phyloP scores from a whole-genome alignment of 2,888 invertebrate genomes.

The Nephrotoma guestfalica region DNA sequence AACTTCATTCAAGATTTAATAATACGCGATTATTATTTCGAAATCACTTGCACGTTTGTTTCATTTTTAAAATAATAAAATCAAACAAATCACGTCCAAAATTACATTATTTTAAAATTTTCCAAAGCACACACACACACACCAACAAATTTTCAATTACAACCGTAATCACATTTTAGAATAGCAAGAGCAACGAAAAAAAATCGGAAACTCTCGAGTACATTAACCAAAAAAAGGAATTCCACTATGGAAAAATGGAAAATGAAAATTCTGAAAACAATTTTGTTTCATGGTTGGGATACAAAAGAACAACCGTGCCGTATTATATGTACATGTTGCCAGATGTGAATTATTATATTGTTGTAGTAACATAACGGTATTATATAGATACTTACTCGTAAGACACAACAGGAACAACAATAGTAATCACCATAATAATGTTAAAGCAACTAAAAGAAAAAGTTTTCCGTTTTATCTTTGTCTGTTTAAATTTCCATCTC shows the following conservation, averaged over 20 bases:
- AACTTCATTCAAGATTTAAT: no score
- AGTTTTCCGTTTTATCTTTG: not conserved
- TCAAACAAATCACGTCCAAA: not conserved
- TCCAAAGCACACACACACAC: not conserved
- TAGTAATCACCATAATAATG: not conserved
- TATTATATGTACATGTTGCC: not conserved
- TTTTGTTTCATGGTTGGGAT: not conserved
- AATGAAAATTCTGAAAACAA: not conserved
- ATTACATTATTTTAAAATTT: not conserved
- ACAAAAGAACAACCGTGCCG: not conserved
- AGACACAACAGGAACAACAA: not conserved
- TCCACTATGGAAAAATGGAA: not conserved
- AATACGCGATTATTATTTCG: not conserved
- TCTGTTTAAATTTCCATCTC: not conserved
- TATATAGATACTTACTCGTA: not conserved
- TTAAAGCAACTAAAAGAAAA: not conserved
- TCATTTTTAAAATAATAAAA: not conserved
- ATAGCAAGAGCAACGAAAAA: not conserved
- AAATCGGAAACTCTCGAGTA: not conserved
- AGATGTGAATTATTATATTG: not conserved
- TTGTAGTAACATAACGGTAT: not conserved
- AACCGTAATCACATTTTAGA: not conserved
- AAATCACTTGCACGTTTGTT: not conserved
- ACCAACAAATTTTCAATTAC: not conserved
- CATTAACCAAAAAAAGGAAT: not conserved